Percentiles rank a stretch among this genome's conserved stretches.
phyloP scores from a whole-genome alignment of 2,113 vertebrate genomes.

The Promerops cafer region DNA sequence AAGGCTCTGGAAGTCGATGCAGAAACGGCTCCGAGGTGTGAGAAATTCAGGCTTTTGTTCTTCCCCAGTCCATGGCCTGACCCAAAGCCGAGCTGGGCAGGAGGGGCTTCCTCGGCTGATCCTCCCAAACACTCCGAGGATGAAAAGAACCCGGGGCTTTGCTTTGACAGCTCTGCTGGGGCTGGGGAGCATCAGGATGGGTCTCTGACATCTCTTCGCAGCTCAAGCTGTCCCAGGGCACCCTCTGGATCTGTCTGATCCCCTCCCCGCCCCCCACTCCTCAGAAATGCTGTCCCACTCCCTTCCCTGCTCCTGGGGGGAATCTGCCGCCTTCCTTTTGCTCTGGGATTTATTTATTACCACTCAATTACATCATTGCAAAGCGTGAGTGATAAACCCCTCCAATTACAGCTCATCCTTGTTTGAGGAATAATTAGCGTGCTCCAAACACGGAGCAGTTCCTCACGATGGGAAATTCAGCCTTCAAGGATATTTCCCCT shows the following conservation, averaged over 20 bases:
- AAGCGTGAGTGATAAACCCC: slow-evolving; percentile 29
- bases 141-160: background rate
- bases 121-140: rapidly evolving
- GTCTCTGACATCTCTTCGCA: background rate
- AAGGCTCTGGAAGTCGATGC: background rate
- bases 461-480: background rate
- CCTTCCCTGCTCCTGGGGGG: background rate
- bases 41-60: background rate
- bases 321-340: background rate
- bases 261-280: rapidly evolving
- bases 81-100: background rate
- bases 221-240: background rate
- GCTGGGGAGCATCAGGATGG: background rate
- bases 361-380: background rate
- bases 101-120: background rate
- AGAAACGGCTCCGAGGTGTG: background rate
- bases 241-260: rapidly evolving
- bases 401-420: background rate
- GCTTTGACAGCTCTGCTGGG: background rate
- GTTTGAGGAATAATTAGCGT: slow-evolving; percentile 23
- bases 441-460: background rate
- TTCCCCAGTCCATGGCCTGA: background rate
- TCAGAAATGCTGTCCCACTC: background rate
- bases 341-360: slow-evolving; percentile 16
- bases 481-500: background rate